These are phyloP conservation scores for Notoglanidium macrostoma DNA, from an alignment of 2,797 vertebrate species.

Conservation along the genomic window DNA sequence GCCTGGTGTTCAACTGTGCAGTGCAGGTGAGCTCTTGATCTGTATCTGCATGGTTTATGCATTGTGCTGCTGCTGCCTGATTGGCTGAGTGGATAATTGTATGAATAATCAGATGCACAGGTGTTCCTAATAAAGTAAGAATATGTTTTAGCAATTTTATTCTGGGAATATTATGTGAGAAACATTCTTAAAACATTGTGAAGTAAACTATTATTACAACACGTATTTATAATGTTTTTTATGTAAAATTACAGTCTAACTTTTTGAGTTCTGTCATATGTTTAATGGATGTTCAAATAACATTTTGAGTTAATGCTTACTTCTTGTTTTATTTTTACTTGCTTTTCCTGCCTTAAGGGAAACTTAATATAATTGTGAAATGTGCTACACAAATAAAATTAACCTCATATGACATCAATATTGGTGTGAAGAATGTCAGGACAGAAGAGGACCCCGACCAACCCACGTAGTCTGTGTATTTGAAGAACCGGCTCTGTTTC, in stretches of 20 bases:
- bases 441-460: not conserved
- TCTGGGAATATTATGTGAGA: not conserved
- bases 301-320: not conserved
- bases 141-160: not conserved
- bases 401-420: not conserved
- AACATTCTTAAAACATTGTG: not conserved
- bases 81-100: not conserved
- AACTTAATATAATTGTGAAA: not conserved
- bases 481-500: not conserved
- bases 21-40: not conserved
- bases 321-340: not conserved
- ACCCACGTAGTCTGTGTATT: not conserved
- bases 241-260: not conserved
- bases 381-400: not conserved
- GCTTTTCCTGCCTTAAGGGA: not conserved
- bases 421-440: not conserved
- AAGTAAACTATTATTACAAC: not conserved
- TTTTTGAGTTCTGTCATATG: not conserved
- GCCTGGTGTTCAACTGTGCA: not conserved
- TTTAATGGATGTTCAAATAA: not conserved
- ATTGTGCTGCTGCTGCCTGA: not conserved
- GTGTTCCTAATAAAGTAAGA: not conserved
- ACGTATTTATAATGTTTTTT: not conserved
- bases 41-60: not conserved
- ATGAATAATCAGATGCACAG: not conserved